phyloP scores from a whole-genome alignment of 2,888 invertebrate genomes.

The Metopia argyrocephala region DNA sequence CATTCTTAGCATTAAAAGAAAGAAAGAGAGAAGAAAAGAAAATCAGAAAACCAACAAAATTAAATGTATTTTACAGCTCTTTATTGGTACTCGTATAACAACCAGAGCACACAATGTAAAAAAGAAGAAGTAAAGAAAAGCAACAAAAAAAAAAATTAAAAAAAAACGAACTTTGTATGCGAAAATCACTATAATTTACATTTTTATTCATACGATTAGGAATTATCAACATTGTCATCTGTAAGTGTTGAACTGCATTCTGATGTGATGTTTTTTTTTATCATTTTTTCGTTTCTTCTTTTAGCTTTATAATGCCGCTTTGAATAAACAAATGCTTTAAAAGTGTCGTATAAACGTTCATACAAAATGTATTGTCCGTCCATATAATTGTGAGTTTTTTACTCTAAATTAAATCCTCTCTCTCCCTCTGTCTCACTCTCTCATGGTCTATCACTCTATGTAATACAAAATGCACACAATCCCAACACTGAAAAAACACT shows the following conservation, averaged over 20 bases:
- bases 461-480: too few relatives aligned
- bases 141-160: neutral
- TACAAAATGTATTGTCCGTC: neutral
- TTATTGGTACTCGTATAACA: too few relatives aligned
- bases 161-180: conserved; percentile 36
- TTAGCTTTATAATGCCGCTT: conserved; percentile 55
- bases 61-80: too few relatives aligned
- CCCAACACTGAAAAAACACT: conserved; percentile 27
- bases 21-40: neutral
- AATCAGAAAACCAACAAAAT: neutral
- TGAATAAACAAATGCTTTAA: neutral
- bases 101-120: neutral
- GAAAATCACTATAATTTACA: conserved; percentile 72
- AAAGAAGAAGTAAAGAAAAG: neutral
- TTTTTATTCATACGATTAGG: conserved; percentile 76
- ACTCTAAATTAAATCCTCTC: too few relatives aligned
- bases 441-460: neutral
- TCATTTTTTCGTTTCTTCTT: conserved; percentile 45
- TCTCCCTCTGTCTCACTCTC: too few relatives aligned
- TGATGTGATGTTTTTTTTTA: conserved; percentile 68
- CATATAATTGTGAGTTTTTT: neutral
- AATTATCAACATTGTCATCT: conserved; percentile 75
- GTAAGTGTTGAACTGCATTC: conserved; percentile 70
- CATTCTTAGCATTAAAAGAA: neutral
- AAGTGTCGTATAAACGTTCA: neutral